Evolutionary conservation across 2,113 vertebrate species (phyloP).

Genomic region (Chloroceryle aenea): DNA sequence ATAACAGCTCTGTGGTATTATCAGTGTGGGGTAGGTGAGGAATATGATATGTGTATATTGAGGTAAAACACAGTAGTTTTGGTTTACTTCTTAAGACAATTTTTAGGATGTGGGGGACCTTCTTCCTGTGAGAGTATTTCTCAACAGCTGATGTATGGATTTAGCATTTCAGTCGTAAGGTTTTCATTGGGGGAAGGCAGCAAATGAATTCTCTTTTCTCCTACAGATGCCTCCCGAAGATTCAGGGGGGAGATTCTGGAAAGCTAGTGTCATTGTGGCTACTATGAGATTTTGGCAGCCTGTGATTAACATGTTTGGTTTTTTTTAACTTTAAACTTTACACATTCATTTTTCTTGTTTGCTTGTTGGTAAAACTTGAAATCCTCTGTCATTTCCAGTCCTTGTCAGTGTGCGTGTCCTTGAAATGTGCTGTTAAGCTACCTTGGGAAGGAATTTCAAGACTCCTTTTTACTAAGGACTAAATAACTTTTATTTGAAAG

Average conservation of each 20-base stretch:
- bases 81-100: not conserved
- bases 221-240: too few species aligned
- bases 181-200: not conserved
- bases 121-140: not conserved
- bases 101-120: not conserved
- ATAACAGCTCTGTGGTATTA: not conserved
- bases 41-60: not conserved
- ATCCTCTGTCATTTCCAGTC: not conserved
- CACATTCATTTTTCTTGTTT: not conserved
- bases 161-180: not conserved
- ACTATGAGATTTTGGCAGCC: not conserved
- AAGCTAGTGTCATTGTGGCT: not conserved
- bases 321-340: not conserved
- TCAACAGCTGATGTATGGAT: not conserved
- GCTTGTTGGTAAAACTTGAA: not conserved
- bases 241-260: not conserved
- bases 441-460: not conserved
- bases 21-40: fast-evolving
- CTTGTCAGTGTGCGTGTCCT: fast-evolving
- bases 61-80: not conserved
- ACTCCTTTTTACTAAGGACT: not conserved
- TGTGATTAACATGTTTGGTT: not conserved
- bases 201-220: not conserved
- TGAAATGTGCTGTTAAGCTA: not conserved
- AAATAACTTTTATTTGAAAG: not conserved